Percentiles rank a stretch among this genome's conserved stretches.
These are phyloP conservation scores for Tangara arthus DNA, from an alignment of 2,797 vertebrate species.

Conservation along the genomic window DNA sequence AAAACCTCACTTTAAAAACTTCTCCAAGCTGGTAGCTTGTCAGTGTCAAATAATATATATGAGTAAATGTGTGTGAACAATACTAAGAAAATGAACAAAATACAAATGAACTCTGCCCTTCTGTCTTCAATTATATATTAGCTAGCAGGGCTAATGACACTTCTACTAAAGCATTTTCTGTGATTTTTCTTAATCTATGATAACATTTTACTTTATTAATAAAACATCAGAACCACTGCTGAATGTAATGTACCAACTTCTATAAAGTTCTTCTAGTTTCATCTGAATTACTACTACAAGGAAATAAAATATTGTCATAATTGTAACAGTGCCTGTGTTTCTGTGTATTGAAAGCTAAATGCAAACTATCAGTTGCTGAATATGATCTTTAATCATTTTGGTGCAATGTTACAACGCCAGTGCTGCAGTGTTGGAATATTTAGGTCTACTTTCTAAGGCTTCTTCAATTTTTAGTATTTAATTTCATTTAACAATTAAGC, in stretches of 20 bases:
- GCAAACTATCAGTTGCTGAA: slow-evolving; percentile 48
- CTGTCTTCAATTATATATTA: slow-evolving; percentile 19
- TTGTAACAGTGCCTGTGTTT: not conserved
- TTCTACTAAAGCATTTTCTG: not conserved
- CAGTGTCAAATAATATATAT: not conserved
- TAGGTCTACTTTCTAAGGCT: slow-evolving; percentile 31
- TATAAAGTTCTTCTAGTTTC: slow-evolving; percentile 1
- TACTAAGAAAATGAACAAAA: not conserved
- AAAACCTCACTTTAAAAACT: slow-evolving; percentile 25
- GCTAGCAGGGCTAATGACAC: not conserved
- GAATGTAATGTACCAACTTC: slow-evolving; percentile 3
- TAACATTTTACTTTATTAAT: slow-evolving; percentile 32
- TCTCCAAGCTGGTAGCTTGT: not conserved
- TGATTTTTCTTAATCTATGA: slow-evolving; percentile 7
- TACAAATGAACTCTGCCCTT: slow-evolving; percentile 12
- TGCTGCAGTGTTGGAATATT: slow-evolving; percentile 21
- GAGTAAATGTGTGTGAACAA: not conserved
- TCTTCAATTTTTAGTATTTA: slow-evolving; percentile 76
- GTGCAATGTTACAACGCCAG: slow-evolving; percentile 27
- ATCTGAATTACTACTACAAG: not conserved
- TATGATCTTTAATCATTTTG: slow-evolving; percentile 58
- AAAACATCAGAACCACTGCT: slow-evolving; percentile 1
- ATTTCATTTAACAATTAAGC: slow-evolving; percentile 80
- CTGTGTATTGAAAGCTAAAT: slow-evolving; percentile 39
- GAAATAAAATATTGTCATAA: not conserved